Conservation (phyloP, 2,113 vertebrate species). For the Aldabrachelys gigantea region DNA sequence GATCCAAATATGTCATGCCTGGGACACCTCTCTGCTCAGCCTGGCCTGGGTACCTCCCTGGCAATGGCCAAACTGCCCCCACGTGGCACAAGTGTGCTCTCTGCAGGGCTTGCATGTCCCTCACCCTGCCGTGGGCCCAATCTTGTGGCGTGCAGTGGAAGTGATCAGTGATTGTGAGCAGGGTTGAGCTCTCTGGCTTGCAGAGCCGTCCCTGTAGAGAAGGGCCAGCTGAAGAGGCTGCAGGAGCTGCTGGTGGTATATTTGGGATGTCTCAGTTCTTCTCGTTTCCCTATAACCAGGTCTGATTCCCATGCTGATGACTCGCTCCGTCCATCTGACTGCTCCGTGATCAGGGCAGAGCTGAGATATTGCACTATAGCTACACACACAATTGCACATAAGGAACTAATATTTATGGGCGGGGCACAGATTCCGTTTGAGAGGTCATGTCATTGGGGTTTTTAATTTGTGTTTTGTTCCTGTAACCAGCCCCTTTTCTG, state of each 20-base stretch:
- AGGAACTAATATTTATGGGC: constrained; percentile 36
- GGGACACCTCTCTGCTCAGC: not conserved
- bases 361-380: constrained; percentile 69
- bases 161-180: accelerated
- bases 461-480: constrained; percentile 40
- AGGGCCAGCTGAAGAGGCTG: not conserved
- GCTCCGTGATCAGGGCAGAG: constrained; percentile 42
- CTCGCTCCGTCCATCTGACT: not conserved
- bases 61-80: not conserved
- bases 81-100: not conserved
- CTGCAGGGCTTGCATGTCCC: not conserved
- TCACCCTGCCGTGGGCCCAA: not conserved
- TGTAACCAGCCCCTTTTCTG: constrained; percentile 51
- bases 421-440: constrained; percentile 15
- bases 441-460: constrained; percentile 50
- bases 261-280: not conserved
- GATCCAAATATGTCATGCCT: not conserved
- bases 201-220: accelerated
- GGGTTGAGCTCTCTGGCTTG: not conserved
- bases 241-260: not conserved
- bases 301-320: not conserved
- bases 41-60: not conserved
- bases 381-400: constrained; percentile 68
- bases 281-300: not conserved
- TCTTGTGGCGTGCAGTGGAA: not conserved